A percentile compares a stretch with the other conserved stretches of the same genome.
Conservation (phyloP, 2,797 vertebrate genomes). For the Meriones psammophilus region DNA sequence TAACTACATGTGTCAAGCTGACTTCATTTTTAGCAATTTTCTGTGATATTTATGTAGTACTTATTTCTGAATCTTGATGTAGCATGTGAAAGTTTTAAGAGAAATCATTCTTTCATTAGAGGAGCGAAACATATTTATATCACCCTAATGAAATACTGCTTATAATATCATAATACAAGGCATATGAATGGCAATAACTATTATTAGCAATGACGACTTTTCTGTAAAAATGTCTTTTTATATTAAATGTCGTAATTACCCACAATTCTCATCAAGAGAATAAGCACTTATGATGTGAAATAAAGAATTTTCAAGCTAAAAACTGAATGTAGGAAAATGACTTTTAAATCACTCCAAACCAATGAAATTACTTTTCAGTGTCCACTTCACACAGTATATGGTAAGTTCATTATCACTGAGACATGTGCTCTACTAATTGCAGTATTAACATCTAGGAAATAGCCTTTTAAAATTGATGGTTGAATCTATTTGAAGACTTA, state of each 20-base stretch:
- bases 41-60: background rate
- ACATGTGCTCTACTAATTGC: constrained; percentile 63
- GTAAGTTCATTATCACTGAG: constrained; percentile 71
- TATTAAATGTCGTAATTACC: constrained; percentile 18
- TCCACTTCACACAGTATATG: constrained; percentile 66
- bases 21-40: constrained; percentile 4
- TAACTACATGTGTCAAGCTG: background rate
- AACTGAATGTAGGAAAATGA: constrained; percentile 74
- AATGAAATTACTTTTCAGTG: constrained; percentile 73
- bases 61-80: background rate
- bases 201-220: background rate
- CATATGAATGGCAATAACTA: background rate
- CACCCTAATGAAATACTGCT: background rate
- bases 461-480: constrained; percentile 69
- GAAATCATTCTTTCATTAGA: background rate
- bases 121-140: background rate
- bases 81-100: background rate
- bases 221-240: background rate
- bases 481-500: constrained; percentile 55
- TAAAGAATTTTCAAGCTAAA: constrained; percentile 59
- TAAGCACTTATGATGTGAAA: constrained; percentile 32
- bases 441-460: constrained; percentile 74
- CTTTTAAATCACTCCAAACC: constrained; percentile 75
- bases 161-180: background rate
- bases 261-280: constrained; percentile 43